Base-by-base conservation (phyloP, 2,113 vertebrate genomes). In the Fulmarus glacialis region DNA sequence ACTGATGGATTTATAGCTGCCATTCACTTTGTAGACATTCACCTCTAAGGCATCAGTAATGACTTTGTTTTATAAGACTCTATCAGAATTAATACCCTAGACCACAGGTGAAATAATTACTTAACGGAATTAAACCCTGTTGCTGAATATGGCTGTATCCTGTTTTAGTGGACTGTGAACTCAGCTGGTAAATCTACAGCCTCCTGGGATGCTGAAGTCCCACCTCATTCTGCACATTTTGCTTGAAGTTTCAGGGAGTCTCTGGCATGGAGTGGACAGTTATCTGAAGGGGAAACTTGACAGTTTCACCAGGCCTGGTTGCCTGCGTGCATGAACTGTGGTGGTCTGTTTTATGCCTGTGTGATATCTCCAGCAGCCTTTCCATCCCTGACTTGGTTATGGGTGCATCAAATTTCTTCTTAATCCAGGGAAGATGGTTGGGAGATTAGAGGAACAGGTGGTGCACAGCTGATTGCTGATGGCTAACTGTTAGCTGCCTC, bases 1-100 rank as follows among this genome's bases (percentile, higher is more conserved):
- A 40, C n/a, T 86, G 87, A 42, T 93, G 70, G 79, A 95, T 96
- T 95, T 97, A 82, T 79, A 92, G 88, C 84, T 97, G 85, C 71
- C 88, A 70, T 90, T 96, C 86, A 73, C 63, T 64, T 75, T 38
- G 21, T 21, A 95, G 86, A 64, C 40, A 22, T 66, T 90, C 87
- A 81, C 40, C 89, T 85, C 66, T 84, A 75, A 84, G 86, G 72
- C 79, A 79, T 94, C 43, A 60, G 13, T 81, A 94, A 60, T 95
- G 56, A 86, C 82, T 97, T 95, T 72, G 64, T 92, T 96, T 96
- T 81, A 56, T 88, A 93, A 87, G 66, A 90, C 22, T 74, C 89
- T 88, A 86, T 86, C 58, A 92, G 67, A 84, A 85, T 89, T 87
- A 97, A 91, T 97, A 40, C 56, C 17, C 22, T 82, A 70, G 82